These are phyloP conservation scores for Actinostola sp. DNA, from an alignment of 92 coral and sea anemone genomes.

Conservation along the genomic window DNA sequence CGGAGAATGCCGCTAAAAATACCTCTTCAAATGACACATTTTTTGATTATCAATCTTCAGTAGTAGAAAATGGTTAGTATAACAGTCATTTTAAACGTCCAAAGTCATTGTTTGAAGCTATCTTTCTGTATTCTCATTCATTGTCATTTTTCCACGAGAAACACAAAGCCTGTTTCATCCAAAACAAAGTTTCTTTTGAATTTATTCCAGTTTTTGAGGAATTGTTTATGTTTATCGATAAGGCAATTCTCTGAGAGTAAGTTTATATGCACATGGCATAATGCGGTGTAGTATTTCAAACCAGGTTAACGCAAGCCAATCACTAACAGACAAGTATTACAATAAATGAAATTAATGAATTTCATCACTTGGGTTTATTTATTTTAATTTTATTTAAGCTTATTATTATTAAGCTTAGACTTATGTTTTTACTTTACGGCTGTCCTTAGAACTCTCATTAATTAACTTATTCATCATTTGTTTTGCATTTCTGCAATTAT, in stretches of 20 bases:
- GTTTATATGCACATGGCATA: not conserved
- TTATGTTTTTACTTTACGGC: too few species aligned
- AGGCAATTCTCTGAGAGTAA: not conserved
- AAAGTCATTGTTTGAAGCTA: not conserved
- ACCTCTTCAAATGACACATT: conserved; percentile 51
- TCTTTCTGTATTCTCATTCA: too few species aligned
- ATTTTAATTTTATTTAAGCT: too few species aligned
- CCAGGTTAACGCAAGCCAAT: conserved; percentile 22
- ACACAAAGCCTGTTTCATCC: too few species aligned
- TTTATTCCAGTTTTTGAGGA: not conserved
- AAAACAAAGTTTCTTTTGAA: too few species aligned
- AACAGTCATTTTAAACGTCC: not conserved
- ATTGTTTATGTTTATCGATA: not conserved
- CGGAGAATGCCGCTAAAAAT: conserved; percentile 58
- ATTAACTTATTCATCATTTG: too few species aligned
- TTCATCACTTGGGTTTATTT: too few species aligned
- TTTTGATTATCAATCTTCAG: conserved; percentile 85
- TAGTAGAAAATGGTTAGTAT: conserved; percentile 93
- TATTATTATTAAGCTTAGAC: too few species aligned
- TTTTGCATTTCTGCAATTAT: too few species aligned
- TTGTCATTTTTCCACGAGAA: too few species aligned
- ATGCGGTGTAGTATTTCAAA: not conserved
- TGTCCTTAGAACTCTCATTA: too few species aligned
- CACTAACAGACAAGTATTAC: not conserved
- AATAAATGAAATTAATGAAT: not conserved